phyloP scores from a whole-genome alignment of 2,888 invertebrate species.

The Eremobia ochroleuca region DNA sequence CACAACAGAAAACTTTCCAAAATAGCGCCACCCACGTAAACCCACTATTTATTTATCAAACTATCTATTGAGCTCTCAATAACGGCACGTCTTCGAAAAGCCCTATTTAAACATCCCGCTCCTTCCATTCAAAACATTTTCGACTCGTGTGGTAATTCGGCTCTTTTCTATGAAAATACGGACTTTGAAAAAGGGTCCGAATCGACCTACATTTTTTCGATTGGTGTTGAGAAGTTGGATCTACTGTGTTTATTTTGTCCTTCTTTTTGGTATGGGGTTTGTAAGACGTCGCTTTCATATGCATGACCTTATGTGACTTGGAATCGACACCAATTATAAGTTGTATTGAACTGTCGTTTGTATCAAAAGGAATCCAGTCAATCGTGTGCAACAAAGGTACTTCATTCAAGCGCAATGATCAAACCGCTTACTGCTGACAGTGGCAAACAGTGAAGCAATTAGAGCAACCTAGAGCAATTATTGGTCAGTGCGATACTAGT shows the following conservation, averaged over 20 bases:
- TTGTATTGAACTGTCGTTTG: no score
- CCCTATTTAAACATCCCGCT: slow-evolving; percentile 71
- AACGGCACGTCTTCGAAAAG: slow-evolving; percentile 31
- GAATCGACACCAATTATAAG: neutral
- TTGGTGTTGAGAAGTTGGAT: slow-evolving; percentile 37
- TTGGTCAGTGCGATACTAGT: neutral
- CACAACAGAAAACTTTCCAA: neutral
- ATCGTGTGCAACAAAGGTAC: no score
- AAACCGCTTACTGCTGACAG: neutral
- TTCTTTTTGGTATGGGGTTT: neutral
- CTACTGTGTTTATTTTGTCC: slow-evolving; percentile 36
- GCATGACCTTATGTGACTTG: slow-evolving; percentile 1
- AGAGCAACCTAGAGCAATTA: neutral
- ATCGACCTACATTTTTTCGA: slow-evolving; percentile 47
- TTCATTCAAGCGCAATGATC: no score
- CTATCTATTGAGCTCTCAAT: slow-evolving; percentile 31
- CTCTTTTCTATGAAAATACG: slow-evolving; percentile 54
- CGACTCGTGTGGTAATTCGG: slow-evolving; percentile 32
- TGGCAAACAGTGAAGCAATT: neutral
- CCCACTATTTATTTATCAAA: slow-evolving; percentile 37
- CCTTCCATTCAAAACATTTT: slow-evolving; percentile 68
- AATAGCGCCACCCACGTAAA: neutral
- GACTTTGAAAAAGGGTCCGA: slow-evolving; percentile 19
- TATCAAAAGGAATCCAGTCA: no score
- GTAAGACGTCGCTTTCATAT: neutral